Evolutionary conservation across 2,113 vertebrate genomes (phyloP).

Genomic region (Oryzias curvinotus): DNA sequence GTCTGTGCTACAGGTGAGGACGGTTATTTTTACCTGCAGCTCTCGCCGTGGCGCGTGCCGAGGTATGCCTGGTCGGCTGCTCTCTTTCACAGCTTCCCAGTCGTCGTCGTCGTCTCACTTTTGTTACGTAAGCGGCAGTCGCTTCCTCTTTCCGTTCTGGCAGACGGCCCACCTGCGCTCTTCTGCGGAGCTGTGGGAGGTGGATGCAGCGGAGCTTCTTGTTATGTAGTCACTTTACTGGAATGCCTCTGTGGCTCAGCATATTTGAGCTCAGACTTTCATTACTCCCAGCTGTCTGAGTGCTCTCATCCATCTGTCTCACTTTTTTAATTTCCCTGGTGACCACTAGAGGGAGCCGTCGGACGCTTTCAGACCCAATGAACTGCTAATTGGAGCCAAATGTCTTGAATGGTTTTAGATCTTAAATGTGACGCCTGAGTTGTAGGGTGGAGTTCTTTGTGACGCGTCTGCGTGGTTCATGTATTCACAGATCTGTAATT

Average conservation of each 20-base stretch:
- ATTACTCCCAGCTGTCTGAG: slow-evolving; percentile 73
- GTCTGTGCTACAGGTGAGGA: slow-evolving; percentile 90
- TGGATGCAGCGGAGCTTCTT: slow-evolving; percentile 45
- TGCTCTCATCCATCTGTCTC: slow-evolving; percentile 39
- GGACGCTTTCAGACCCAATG: background rate
- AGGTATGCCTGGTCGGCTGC: background rate
- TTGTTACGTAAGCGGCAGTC: slow-evolving; percentile 32
- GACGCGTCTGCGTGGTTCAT: background rate
- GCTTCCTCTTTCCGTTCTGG: slow-evolving; percentile 35
- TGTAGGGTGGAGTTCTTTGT: background rate
- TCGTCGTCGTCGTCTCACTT: slow-evolving; percentile 30
- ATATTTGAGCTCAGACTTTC: slow-evolving; percentile 65
- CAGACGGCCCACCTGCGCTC: slow-evolving; percentile 9
- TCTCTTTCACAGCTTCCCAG: slow-evolving; percentile 8
- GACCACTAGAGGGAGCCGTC: slow-evolving; percentile 57
- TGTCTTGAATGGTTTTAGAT: background rate
- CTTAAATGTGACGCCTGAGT: background rate
- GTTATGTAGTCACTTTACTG: slow-evolving; percentile 63
- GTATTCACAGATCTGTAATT: slow-evolving; percentile 90
- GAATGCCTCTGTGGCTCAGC: slow-evolving; percentile 72
- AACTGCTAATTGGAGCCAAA: slow-evolving; percentile 13
- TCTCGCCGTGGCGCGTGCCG: no score
- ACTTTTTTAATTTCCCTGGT: background rate
- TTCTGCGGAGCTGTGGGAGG: slow-evolving; percentile 43
- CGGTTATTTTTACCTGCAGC: no score